phyloP scores from a whole-genome alignment of 2,888 invertebrate genomes.

The Drosophila prostipennis region DNA sequence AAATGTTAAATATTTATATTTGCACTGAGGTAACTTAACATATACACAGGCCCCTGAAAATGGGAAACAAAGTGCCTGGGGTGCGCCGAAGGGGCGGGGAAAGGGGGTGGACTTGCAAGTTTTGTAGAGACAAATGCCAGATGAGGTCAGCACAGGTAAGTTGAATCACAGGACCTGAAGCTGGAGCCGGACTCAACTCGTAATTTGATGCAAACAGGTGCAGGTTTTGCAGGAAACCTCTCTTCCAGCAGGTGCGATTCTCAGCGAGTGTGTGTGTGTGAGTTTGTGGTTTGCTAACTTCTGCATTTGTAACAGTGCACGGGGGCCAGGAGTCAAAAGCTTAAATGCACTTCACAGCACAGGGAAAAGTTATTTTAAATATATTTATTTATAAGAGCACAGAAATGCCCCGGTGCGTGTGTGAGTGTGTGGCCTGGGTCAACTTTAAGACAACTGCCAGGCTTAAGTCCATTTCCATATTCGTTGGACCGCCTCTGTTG shows the following conservation, averaged over 20 bases:
- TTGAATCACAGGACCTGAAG: conserved; percentile 10
- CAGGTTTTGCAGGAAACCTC: conserved; percentile 50
- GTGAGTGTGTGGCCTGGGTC: conserved; percentile 44
- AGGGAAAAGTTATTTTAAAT: conserved; percentile 59
- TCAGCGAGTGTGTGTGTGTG: conserved; percentile 23
- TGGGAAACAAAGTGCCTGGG: conserved; percentile 47
- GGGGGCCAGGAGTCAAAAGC: conserved; percentile 40
- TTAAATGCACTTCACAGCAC: conserved; percentile 67
- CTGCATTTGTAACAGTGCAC: conserved; percentile 24
- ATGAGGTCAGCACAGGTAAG: conserved; percentile 36
- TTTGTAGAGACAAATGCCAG: conserved; percentile 30
- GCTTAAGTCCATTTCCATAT: conserved; percentile 66
- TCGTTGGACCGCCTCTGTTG: conserved; percentile 20
- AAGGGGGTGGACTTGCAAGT: background rate
- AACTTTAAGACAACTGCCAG: conserved; percentile 71
- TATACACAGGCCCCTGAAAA: conserved; percentile 18
- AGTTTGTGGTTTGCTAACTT: conserved; percentile 58
- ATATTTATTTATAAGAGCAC: conserved; percentile 59
- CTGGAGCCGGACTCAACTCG: conserved; percentile 48
- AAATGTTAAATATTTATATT: conserved; percentile 65
- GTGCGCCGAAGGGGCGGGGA: background rate
- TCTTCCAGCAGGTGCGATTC: conserved; percentile 1
- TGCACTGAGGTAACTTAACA: conserved; percentile 55
- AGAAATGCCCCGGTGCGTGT: conserved; percentile 15
- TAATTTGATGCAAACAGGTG: conserved; percentile 71